Evolutionary conservation across 2,113 vertebrate genomes (phyloP), one percentile per base, ranked within the genome.

Genomic region (Myotis davidii): DNA sequence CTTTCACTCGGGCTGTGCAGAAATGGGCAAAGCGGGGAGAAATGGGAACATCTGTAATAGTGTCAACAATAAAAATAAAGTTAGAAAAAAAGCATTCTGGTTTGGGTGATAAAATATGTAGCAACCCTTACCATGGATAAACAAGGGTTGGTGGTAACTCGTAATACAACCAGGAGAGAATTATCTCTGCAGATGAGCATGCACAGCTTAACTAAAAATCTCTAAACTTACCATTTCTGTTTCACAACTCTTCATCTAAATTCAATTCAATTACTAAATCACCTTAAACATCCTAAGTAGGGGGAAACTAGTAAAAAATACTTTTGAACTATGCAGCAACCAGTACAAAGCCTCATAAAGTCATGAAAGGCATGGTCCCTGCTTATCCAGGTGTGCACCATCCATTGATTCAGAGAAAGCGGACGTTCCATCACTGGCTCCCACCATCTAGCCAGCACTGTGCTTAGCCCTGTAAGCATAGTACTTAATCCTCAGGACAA

Each of bases 231-330:
- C 23, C 4, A 18, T 45, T 61, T 39, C 56, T 89, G 7, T 56
- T 70, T 79, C 45, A 91, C 0, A 18, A 88, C 13, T 76, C 17
- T 48, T 78, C 54, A n/a, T 61, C 37, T 85, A 82, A 85, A 93
- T 85, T 65, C 50, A 29, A 6, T 88, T 81, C 45, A 82, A 45
- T 27, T 59, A n/a, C 17, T 78, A 65, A 50, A 37, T 83, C 29
- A 37, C 79, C n/a, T 88, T 87, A 50, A 48, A 74, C 2, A 89
- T 74, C 37, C 39, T 64, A 67, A 78, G 16, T 17, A 48, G 2
- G 9, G 56, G 37, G 27, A 78, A 42, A 45, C 16, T 85, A 90
- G 45, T 37, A 52, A 48, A 81, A 92, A 45, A 34, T n/a, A 42
- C 4, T 39, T 48, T 18, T n/a, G 52, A 69, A 48, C 56, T 81